Percentiles rank a stretch among this genome's conserved stretches.
Evolutionary conservation across 2,113 vertebrate genomes (phyloP).

Genomic region (Chlorodrepanis virens): DNA sequence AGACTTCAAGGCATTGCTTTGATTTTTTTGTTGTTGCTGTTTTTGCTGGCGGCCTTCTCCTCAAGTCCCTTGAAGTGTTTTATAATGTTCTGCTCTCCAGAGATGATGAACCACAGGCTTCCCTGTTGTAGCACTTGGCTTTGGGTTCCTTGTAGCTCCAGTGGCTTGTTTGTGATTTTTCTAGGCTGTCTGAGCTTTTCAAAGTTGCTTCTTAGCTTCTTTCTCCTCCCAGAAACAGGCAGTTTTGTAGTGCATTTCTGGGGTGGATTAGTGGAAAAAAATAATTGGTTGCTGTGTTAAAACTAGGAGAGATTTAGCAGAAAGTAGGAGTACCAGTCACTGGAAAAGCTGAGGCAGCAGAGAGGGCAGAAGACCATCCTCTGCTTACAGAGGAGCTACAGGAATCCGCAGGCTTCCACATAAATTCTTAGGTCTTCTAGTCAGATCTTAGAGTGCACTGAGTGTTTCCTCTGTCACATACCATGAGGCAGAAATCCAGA

Average conservation of each 20-base stretch:
- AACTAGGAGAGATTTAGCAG: slow-evolving; percentile 21
- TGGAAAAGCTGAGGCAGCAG: background rate
- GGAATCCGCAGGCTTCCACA: slow-evolving; percentile 22
- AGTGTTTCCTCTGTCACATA: background rate
- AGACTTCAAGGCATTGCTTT: slow-evolving; percentile 69
- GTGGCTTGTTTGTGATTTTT: slow-evolving; percentile 38
- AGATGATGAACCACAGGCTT: slow-evolving; percentile 60
- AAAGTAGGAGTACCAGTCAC: background rate
- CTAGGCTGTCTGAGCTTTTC: background rate
- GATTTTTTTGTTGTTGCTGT: slow-evolving; percentile 64
- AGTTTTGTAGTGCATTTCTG: background rate
- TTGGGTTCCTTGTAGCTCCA: background rate
- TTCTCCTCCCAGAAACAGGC: background rate
- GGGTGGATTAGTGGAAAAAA: background rate
- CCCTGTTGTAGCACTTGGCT: slow-evolving; percentile 37
- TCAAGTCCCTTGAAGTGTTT: slow-evolving; percentile 59
- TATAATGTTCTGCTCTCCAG: slow-evolving; percentile 56
- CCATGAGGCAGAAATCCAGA: background rate
- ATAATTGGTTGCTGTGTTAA: background rate
- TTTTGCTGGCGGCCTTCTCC: slow-evolving; percentile 57
- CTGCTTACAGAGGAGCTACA: background rate
- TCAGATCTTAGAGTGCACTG: slow-evolving; percentile 8
- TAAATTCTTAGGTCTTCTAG: slow-evolving; percentile 25
- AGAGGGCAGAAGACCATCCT: background rate
- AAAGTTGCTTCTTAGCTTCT: background rate